These are phyloP conservation scores for Drosophila elegans DNA, from an alignment of 1,140 invertebrate genomes.

Conservation along the genomic window DNA sequence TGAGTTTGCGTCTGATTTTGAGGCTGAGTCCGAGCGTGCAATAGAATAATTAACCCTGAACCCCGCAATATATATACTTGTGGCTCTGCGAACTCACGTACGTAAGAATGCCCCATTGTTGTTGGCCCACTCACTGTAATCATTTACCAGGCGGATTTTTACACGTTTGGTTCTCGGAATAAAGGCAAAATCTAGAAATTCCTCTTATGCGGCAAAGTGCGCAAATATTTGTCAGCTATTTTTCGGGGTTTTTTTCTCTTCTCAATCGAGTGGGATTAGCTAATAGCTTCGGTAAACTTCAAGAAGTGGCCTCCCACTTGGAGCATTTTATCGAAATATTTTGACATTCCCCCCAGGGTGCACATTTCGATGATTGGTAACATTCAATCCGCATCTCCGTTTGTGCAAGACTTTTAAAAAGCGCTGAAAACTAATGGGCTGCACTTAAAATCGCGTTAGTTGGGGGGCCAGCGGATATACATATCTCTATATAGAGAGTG, in stretches of 20 bases:
- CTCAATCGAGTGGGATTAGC: constrained; percentile 13
- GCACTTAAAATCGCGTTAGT: constrained; percentile 52
- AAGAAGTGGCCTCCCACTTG: constrained; percentile 30
- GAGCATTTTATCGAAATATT: constrained; percentile 21
- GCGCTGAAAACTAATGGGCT: constrained; percentile 62
- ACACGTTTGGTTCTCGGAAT: constrained; percentile 71
- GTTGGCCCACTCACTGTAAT: constrained; percentile 43
- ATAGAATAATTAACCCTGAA: constrained; percentile 76
- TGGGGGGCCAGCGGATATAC: constrained; percentile 6
- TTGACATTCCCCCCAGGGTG: constrained; percentile 10
- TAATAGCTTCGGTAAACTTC: constrained; percentile 44
- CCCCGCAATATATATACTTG: constrained; percentile 30
- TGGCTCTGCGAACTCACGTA: constrained; percentile 43
- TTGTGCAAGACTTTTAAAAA: constrained; percentile 73
- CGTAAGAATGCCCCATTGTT: constrained; percentile 67
- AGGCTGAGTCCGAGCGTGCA: constrained; percentile 57
- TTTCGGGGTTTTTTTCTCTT: constrained; percentile 6
- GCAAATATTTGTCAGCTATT: constrained; percentile 49
- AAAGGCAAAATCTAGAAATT: constrained; percentile 15
- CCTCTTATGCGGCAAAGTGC: constrained; percentile 20
- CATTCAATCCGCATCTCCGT: constrained; percentile 28
- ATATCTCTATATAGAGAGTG: constrained; percentile 4
- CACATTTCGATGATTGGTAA: constrained; percentile 27
- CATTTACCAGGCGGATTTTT: constrained; percentile 66
- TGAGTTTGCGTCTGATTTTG: constrained; percentile 14